Percentiles rank a stretch among this genome's conserved stretches.
Evolutionary conservation across 2,113 vertebrate species (phyloP).

Genomic region (Elgaria multicarinata): DNA sequence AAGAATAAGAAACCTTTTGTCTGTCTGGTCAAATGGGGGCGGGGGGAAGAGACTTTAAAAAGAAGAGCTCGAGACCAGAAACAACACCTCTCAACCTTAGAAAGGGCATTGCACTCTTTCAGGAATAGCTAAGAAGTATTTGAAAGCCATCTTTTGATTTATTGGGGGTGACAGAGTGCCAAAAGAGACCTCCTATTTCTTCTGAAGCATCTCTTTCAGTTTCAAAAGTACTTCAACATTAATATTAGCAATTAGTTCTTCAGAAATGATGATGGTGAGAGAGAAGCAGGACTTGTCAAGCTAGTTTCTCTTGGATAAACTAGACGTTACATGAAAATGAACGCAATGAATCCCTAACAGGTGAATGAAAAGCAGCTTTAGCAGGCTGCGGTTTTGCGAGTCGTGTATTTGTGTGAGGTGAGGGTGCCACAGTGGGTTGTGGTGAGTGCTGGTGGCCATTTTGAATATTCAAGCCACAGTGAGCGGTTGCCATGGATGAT

Average conservation of each 20-base stretch:
- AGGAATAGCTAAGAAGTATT: conserved; percentile 16
- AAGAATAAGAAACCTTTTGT: conserved; percentile 15
- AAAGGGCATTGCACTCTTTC: conserved; percentile 35
- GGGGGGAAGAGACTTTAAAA: neutral
- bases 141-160: conserved; percentile 63
- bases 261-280: neutral
- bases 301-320: neutral
- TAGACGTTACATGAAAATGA: neutral
- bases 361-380: neutral
- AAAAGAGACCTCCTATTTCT: conserved; percentile 49
- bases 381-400: neutral
- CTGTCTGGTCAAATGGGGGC: neutral
- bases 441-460: too few species aligned
- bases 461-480: too few species aligned
- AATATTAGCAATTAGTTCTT: conserved; percentile 36
- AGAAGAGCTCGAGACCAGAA: conserved; percentile 13
- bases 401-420: too few species aligned
- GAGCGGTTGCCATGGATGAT: too few species aligned
- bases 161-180: conserved; percentile 52
- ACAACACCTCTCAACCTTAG: conserved; percentile 15
- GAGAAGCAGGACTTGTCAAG: neutral
- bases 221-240: conserved; percentile 25
- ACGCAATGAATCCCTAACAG: neutral
- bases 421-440: too few species aligned
- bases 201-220: conserved; percentile 47